Evolutionary conservation across 1,140 invertebrate genomes (phyloP), one percentile per base, ranked within the genome.

Genomic region (Bathynomus jamesi): DNA sequence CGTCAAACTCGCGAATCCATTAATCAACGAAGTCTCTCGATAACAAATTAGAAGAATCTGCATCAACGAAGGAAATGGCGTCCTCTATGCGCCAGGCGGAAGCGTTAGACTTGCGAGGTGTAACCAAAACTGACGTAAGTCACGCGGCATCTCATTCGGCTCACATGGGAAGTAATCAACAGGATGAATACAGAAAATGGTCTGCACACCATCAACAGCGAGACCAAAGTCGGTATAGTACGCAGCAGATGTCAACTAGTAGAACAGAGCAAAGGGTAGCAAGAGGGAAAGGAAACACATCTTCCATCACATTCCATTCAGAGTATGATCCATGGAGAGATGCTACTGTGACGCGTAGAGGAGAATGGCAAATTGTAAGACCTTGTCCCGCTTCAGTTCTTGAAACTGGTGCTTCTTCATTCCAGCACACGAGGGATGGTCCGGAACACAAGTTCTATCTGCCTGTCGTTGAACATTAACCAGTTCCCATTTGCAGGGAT

Each of bases 391-490:
- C 90, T 4, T 85, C 90, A 28, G 83, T 91, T 17, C 85, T 93
- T 10, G 89, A 92, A 78, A 84, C 86, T 61, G 85, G 87, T 71
- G 87, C 89, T 61, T 76, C 75, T 4, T 88, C 89, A 24, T 93
- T 90, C 80, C 90, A 90, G 80, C 90, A 92, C 78, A 91, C 90
- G 1, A 86, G 91, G 72, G 90, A 92, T 80, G 91, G 91, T 0
- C 88, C 86, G 62, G 88, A 90, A 79, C 91, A 93, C 79, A 91
- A 91, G 80, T 93, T 92, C 80, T 93, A 92, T 79, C 85, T 90
- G 80, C 86, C 89, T 65, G 68, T 71, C 27, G 74, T 77, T 21
- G 75, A 76, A 69, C 67, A 69, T 53, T 69, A 32, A 46, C 7
- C n/a, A n/a, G n/a, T n/a, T n/a, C n/a, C n/a, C n/a, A n/a, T n/a